Evolutionary conservation across 2,113 vertebrate genomes (phyloP), one percentile per base, ranked within the genome.

Genomic region (Zosterops japonicus): DNA sequence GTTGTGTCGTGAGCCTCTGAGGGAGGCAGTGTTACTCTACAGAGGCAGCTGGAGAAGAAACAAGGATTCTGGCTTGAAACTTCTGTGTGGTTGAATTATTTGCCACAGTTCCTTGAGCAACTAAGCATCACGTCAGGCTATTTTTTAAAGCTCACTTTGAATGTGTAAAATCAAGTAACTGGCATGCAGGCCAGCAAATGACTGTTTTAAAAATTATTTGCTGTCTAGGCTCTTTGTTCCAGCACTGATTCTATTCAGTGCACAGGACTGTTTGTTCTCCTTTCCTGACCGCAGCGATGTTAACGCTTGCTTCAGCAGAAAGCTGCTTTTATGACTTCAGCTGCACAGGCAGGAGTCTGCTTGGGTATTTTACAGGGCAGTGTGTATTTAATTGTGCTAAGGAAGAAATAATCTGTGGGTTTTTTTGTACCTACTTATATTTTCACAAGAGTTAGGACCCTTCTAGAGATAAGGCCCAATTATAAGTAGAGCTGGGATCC

Each of bases 191-290:
- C 49, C 92, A 90, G 35, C 42, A 94, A 85, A 89, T 92, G 52
- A 86, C 52, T 74, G 5, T 55, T 96, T 84, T 57, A 50, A 93
- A 93, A 95, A 39, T 81, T 85, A 84, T 47, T 89, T 95, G 55
- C 84, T 83, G 64, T 83, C 86, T 82, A 64, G 27, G 57, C 41
- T 14, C 55, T 95, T 94, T 92, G 94, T 96, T 97, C 77, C 65
- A 83, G 61, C 0, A 0, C 56, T 70, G 79, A 60, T 94, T 52
- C 91, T 93, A 41, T 88, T 95, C 93, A 71, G 47, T 89, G 76
- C 85, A 61, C 81, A 83, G 94, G 72, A 91, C 89, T 42, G 87
- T 82, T 67, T 96, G 93, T 94, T 97, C 90, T 93, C 12, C 2
- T 81, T 84, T 94, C 67, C 81, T 91, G 88, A 91, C 94, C 20